A percentile compares a stretch with the other conserved stretches of the same genome.
Evolutionary conservation across 2,888 invertebrate genomes (phyloP).

Genomic region (Thelaira solivaga): DNA sequence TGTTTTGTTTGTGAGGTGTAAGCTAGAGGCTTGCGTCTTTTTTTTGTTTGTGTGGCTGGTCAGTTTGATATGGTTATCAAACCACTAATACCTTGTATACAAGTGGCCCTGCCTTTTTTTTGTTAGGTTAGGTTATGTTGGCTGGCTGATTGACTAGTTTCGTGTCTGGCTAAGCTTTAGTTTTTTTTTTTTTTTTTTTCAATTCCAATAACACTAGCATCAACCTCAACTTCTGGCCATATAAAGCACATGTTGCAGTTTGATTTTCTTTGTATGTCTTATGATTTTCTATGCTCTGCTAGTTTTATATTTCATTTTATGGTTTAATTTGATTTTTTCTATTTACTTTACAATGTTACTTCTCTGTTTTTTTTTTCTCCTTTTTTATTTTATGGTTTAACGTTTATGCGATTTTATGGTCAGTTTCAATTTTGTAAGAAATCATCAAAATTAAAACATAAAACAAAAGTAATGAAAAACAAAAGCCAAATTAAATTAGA

Average conservation of each 20-base stretch:
- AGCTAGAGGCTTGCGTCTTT: conserved; percentile 23
- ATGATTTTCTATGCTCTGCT: conserved; percentile 57
- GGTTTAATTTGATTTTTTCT: conserved; percentile 46
- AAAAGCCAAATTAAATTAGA: background rate
- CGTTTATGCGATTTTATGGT: conserved; percentile 42
- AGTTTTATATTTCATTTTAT: conserved; percentile 44
- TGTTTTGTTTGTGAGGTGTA: no score
- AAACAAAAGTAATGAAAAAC: background rate
- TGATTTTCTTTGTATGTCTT: conserved; percentile 40
- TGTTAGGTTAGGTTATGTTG: background rate
- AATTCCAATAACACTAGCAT: conserved; percentile 29
- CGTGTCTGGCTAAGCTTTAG: conserved; percentile 2
- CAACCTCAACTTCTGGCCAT: conserved; percentile 38
- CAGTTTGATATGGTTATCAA: conserved; percentile 43
- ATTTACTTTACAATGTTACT: conserved; percentile 15
- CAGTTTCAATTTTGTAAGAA: conserved; percentile 33
- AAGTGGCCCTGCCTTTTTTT: conserved; percentile 40
- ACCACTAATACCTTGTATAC: conserved; percentile 36
- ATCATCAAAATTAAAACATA: conserved; percentile 25
- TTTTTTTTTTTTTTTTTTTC: conserved; percentile 16
- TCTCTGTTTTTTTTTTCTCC: conserved; percentile 31
- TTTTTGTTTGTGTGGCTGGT: conserved; percentile 43
- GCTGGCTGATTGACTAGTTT: conserved; percentile 7
- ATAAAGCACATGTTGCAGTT: conserved; percentile 38
- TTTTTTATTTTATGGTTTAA: conserved; percentile 12